phyloP scores from a whole-genome alignment of 2,797 vertebrate genomes.

The Thaleichthys pacificus region DNA sequence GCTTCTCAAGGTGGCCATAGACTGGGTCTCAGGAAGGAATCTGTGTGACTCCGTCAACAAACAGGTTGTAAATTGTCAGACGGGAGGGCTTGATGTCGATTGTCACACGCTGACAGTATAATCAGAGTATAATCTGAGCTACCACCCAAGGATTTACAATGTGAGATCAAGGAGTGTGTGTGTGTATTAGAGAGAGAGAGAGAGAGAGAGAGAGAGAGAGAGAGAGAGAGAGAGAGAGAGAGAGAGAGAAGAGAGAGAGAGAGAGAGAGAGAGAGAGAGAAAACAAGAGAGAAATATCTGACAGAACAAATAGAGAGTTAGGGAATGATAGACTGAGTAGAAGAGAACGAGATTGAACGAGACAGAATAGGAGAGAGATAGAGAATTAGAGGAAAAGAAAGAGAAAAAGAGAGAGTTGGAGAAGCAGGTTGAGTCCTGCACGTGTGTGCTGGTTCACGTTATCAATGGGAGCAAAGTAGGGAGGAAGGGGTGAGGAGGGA shows the following conservation, averaged over 20 bases:
- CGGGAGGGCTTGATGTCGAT: too few species aligned
- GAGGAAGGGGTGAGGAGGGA: constrained; percentile 6
- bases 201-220: neutral
- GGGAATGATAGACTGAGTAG: neutral
- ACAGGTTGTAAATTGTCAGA: too few species aligned
- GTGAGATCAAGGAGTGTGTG: too few species aligned
- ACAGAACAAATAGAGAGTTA: neutral
- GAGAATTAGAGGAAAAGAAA: neutral
- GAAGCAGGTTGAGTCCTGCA: constrained; percentile 22
- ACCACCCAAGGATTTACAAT: too few species aligned
- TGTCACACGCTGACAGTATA: too few species aligned
- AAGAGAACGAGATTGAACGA: neutral
- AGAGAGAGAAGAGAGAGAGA: neutral
- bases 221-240: neutral
- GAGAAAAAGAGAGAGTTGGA: too few species aligned
- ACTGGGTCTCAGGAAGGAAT: too few species aligned
- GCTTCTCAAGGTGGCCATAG: too few species aligned
- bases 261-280: neutral
- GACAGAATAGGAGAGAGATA: neutral
- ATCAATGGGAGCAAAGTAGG: constrained; percentile 11
- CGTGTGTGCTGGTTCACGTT: constrained; percentile 36
- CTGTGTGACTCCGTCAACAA: too few species aligned
- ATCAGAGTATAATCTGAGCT: too few species aligned
- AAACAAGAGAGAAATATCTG: neutral
- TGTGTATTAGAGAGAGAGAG: neutral